Percentiles rank a stretch among this genome's conserved stretches.
These are phyloP conservation scores for Galleria mellonella DNA, from an alignment of 1,140 invertebrate species.

Conservation along the genomic window DNA sequence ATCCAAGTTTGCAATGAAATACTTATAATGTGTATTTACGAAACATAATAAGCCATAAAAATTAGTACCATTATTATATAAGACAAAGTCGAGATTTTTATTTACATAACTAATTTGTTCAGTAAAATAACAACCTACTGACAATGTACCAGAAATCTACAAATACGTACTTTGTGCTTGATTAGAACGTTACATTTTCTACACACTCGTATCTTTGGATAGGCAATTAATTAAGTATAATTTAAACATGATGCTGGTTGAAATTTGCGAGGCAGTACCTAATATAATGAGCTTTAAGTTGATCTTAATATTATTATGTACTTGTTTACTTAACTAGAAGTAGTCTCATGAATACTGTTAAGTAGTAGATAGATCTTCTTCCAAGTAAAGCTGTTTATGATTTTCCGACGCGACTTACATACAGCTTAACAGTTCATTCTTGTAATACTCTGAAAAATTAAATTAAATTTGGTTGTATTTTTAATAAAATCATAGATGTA, in stretches of 20 bases:
- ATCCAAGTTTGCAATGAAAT: too few species aligned
- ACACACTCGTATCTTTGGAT: too few species aligned
- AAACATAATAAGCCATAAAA: too few species aligned
- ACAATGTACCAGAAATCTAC: too few species aligned
- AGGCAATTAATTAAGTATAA: background rate
- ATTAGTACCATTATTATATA: too few species aligned
- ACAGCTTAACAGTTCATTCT: too few species aligned
- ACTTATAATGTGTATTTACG: too few species aligned
- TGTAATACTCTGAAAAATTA: constrained; percentile 52
- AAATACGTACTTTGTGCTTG: too few species aligned
- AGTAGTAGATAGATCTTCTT: constrained; percentile 65
- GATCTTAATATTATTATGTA: constrained; percentile 36
- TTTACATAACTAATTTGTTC: too few species aligned
- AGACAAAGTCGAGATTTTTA: too few species aligned
- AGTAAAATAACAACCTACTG: too few species aligned
- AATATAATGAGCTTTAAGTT: constrained; percentile 29
- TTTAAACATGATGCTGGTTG: constrained; percentile 25
- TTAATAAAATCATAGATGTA: background rate
- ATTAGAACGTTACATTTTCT: too few species aligned
- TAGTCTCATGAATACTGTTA: constrained; percentile 69
- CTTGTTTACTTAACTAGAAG: constrained; percentile 53
- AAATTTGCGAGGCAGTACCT: constrained; percentile 43
- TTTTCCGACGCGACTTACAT: constrained; percentile 31
- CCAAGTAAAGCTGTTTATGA: constrained; percentile 39
- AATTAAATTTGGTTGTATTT: constrained; percentile 5